phyloP scores from a whole-genome alignment of 1,140 invertebrate species.

The Drosophila mojavensis region DNA sequence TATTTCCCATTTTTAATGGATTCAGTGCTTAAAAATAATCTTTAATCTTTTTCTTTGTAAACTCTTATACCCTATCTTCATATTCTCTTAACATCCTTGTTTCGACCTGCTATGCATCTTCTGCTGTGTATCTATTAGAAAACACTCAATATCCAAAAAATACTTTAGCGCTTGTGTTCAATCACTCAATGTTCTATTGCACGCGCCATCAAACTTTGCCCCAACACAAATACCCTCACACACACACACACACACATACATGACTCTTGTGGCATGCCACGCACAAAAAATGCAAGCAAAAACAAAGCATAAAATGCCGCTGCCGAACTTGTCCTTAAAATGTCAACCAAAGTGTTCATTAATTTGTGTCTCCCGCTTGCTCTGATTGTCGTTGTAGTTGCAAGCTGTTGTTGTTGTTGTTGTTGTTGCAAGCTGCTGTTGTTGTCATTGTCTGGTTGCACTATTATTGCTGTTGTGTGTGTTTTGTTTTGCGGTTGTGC shows the following conservation, averaged over 20 bases:
- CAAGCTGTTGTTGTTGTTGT: constrained; percentile 13
- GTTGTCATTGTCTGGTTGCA: constrained; percentile 46
- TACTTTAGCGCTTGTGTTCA: constrained; percentile 16
- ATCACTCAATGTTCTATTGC: constrained; percentile 73
- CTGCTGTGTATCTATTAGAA: too few species aligned
- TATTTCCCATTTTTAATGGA: too few species aligned
- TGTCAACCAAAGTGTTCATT: constrained; percentile 80
- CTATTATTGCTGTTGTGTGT: constrained; percentile 38
- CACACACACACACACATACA: too few species aligned
- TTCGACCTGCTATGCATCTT: too few species aligned
- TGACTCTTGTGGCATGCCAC: constrained; percentile 37
- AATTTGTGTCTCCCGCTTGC: constrained; percentile 66
- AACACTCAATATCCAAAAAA: too few species aligned
- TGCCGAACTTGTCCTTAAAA: constrained; percentile 81
- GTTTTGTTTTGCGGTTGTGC: constrained; percentile 31
- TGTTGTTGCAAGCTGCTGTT: constrained; percentile 40
- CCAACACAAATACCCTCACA: too few species aligned
- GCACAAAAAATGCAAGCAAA: constrained; percentile 22
- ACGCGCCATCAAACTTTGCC: constrained; percentile 60
- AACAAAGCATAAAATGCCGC: constrained; percentile 38
- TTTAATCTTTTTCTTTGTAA: too few species aligned
- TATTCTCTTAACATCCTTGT: too few species aligned
- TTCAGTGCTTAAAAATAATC: too few species aligned
- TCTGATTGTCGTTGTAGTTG: constrained; percentile 46
- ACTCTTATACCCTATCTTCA: too few species aligned